phyloP scores from a whole-genome alignment of 2,113 vertebrate species.

The Phyllostomus discolor region DNA sequence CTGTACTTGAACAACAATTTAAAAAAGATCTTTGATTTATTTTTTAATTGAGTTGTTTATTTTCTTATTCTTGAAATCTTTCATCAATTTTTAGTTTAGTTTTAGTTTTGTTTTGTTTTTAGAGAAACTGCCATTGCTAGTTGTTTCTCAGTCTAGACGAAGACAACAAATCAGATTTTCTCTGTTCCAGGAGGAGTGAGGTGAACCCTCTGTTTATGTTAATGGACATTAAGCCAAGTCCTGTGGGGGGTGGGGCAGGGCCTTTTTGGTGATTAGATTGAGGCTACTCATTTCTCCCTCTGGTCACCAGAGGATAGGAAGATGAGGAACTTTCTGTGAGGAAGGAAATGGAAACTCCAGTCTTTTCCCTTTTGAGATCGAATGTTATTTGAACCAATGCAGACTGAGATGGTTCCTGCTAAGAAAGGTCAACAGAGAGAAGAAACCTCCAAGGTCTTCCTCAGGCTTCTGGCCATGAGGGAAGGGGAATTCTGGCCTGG shows the following conservation, averaged over 20 bases:
- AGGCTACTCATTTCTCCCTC: background rate
- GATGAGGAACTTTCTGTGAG: background rate
- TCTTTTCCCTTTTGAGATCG: background rate
- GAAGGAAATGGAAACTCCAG: background rate
- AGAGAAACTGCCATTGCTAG: background rate
- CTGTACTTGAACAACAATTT: no score
- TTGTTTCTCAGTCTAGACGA: background rate
- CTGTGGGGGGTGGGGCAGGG: background rate
- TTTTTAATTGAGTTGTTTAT: background rate
- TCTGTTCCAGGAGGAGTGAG: background rate
- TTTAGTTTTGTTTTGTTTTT: no score
- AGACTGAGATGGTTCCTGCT: background rate
- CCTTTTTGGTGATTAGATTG: background rate
- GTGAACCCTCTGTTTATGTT: background rate
- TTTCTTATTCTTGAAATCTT: background rate
- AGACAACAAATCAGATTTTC: background rate
- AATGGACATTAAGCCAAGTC: background rate
- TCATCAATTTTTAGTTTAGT: background rate
- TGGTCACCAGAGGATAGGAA: background rate
- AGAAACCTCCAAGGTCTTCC: background rate
- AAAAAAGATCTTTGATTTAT: background rate
- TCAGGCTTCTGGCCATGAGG: rapidly evolving
- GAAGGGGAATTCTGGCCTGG: background rate
- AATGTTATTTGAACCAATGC: background rate
- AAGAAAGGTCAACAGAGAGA: background rate